A percentile compares a stretch with the other conserved stretches of the same genome.
Conservation (phyloP, 2,797 vertebrate species). For the Lithobates sylvaticus region DNA sequence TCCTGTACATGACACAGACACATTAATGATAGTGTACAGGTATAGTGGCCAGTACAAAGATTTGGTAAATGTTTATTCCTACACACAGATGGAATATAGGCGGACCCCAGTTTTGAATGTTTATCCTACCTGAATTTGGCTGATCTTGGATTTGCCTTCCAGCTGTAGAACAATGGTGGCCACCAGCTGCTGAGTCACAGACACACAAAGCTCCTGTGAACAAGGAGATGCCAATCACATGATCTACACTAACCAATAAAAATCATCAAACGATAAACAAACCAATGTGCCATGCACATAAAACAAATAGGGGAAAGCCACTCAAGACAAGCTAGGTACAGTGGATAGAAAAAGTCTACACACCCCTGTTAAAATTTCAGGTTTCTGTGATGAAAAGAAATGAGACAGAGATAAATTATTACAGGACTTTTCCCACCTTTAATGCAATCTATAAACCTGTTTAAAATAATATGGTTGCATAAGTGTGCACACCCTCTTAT, state of each 20-base stretch:
- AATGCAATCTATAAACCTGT: no score
- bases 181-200: slow-evolving; percentile 33
- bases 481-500: no score
- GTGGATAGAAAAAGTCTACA: no score
- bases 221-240: background rate
- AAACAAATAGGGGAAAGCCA: background rate
- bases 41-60: no score
- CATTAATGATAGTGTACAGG: no score
- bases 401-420: no score
- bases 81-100: no score
- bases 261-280: background rate
- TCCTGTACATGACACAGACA: slow-evolving; percentile 12
- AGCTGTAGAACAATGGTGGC: slow-evolving; percentile 16
- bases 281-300: background rate
- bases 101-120: background rate
- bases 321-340: no score
- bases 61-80: background rate
- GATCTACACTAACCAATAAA: background rate
- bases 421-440: no score
- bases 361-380: no score
- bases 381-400: no score
- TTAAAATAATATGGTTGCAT: no score
- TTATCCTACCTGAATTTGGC: background rate
- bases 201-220: slow-evolving; percentile 37
- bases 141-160: background rate